Conservation (phyloP, 2,113 vertebrate genomes). For the Hydrochoerus hydrochaeris region DNA sequence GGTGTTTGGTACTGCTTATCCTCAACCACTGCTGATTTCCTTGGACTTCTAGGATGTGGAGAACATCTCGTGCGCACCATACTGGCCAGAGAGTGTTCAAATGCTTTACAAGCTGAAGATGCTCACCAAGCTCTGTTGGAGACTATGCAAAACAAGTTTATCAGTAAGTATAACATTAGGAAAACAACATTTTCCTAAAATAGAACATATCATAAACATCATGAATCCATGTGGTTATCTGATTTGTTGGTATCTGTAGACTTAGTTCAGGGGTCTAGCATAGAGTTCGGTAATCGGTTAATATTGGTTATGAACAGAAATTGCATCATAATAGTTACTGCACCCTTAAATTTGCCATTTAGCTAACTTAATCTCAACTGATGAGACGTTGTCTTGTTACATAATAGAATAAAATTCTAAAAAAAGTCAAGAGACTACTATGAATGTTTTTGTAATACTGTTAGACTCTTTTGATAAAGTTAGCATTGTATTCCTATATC, state of each 20-base stretch:
- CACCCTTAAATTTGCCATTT: neutral
- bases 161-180: slow-evolving; percentile 90
- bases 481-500: neutral
- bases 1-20: neutral
- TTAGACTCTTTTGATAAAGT: neutral
- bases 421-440: neutral
- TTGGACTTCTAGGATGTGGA: slow-evolving; percentile 93
- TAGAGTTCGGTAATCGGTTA: neutral
- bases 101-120: slow-evolving; percentile 97
- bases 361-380: neutral
- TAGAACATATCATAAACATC: neutral
- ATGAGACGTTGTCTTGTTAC: neutral
- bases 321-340: neutral
- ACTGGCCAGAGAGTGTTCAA: slow-evolving; percentile 97
- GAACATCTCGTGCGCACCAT: slow-evolving; percentile 99
- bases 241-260: neutral
- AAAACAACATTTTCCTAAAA: neutral
- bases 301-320: neutral
- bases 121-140: slow-evolving; percentile 98
- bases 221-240: neutral
- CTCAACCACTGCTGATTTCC: slow-evolving; percentile 62
- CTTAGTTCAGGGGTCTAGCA: neutral
- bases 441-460: neutral
- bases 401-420: slow-evolving; percentile 31
- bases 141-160: slow-evolving; percentile 99